Conservation (phyloP, 2,113 vertebrate species). For the Sander lucioperca region DNA sequence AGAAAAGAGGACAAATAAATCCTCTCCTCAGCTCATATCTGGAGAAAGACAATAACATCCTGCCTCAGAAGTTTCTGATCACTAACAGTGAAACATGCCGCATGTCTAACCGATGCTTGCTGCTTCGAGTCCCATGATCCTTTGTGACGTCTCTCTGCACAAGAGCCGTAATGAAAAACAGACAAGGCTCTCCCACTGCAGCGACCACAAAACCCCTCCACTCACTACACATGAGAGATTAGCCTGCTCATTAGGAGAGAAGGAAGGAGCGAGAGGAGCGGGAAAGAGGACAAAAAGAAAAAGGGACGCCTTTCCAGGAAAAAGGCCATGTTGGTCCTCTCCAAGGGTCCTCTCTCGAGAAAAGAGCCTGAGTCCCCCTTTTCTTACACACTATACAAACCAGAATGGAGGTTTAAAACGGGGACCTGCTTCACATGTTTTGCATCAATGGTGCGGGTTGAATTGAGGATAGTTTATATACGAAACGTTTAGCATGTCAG, state of each 20-base stretch:
- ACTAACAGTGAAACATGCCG: constrained; percentile 35
- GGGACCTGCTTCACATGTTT: constrained; percentile 46
- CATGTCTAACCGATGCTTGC: constrained; percentile 49
- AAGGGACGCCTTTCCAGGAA: constrained; percentile 51
- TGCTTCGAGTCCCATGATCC: constrained; percentile 65
- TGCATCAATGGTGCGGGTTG: background rate
- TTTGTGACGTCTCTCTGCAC: constrained; percentile 65
- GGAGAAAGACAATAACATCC: constrained; percentile 31
- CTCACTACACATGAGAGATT: constrained; percentile 77
- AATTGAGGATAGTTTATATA: constrained; percentile 28
- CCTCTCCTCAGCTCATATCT: constrained; percentile 8
- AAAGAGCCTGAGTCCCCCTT: constrained; percentile 35
- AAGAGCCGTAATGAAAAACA: constrained; percentile 77
- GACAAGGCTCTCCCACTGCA: constrained; percentile 69
- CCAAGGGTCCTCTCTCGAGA: constrained; percentile 45
- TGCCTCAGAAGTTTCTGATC: constrained; percentile 50
- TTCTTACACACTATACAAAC: constrained; percentile 40
- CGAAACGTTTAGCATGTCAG: constrained; percentile 24
- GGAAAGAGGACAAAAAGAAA: constrained; percentile 40
- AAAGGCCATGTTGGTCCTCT: constrained; percentile 34
- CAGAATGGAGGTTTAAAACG: constrained; percentile 22
- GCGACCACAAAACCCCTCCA: constrained; percentile 68
- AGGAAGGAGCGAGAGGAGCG: constrained; percentile 57
- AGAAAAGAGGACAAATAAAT: constrained; percentile 27
- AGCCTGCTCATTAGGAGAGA: constrained; percentile 76